Evolutionary conservation across 2,797 vertebrate species (phyloP).

Genomic region (Chlorospingus semifuscus): DNA sequence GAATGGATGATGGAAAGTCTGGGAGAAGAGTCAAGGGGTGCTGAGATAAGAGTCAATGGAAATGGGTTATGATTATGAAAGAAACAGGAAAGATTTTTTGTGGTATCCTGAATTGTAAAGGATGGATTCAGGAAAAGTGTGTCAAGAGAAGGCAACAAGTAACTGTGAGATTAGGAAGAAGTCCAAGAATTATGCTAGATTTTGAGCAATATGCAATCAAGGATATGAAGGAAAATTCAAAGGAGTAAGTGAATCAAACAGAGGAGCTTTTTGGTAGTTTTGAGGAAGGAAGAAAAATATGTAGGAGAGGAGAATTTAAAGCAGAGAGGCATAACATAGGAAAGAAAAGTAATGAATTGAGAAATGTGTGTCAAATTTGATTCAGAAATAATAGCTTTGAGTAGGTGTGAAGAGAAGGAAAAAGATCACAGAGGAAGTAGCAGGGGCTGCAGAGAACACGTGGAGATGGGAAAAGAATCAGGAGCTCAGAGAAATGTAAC

Average conservation of each 20-base stretch:
- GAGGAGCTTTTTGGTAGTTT: background rate
- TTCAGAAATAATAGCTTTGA: constrained; percentile 47
- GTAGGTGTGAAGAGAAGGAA: constrained; percentile 36
- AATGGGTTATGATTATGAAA: background rate
- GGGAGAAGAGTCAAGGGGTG: background rate
- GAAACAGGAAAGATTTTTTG: background rate
- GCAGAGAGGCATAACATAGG: background rate
- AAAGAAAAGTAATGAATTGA: background rate
- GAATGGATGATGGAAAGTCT: background rate
- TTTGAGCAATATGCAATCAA: background rate
- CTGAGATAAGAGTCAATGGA: background rate
- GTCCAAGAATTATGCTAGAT: background rate
- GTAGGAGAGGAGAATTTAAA: constrained; percentile 4
- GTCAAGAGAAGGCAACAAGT: background rate
- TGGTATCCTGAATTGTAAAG: background rate
- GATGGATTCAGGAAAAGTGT: background rate
- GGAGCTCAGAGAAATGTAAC: background rate
- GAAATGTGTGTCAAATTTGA: constrained; percentile 34
- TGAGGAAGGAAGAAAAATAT: background rate
- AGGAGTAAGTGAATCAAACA: background rate
- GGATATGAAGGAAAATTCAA: background rate
- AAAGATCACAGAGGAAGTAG: constrained; percentile 33
- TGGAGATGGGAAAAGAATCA: background rate
- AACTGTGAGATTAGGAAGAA: background rate
- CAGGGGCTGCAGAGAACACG: background rate